phyloP scores from a whole-genome alignment of 2,797 vertebrate species.

The Lophius americanus region DNA sequence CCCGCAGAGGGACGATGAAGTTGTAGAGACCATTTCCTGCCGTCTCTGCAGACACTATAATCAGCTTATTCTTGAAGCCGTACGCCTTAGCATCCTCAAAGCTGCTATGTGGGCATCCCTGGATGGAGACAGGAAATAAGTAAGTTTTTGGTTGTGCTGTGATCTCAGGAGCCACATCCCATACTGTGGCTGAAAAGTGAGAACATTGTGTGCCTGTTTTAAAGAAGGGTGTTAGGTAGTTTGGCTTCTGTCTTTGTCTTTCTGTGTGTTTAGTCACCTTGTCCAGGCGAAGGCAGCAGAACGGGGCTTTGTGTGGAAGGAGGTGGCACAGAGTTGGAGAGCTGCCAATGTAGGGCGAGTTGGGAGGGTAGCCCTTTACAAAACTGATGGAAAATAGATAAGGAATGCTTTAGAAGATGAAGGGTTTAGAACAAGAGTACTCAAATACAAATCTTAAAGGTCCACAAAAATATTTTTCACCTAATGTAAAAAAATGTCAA shows the following conservation, averaged over 20 bases:
- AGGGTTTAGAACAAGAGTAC: not conserved
- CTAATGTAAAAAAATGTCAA: too few species aligned
- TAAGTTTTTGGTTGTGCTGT: not conserved
- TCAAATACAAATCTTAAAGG: too few species aligned
- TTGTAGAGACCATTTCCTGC: conserved; percentile 98
- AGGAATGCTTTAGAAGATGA: not conserved
- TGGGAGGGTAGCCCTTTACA: conserved; percentile 96
- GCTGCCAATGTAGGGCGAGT: conserved; percentile 97
- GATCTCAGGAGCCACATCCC: not conserved
- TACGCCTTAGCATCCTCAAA: conserved; percentile 97
- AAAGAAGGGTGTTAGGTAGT: not conserved
- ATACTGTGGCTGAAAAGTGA: too few species aligned
- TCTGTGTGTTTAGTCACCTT: conserved; percentile 80
- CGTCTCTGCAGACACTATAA: conserved; percentile 97
- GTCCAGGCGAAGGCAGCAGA: conserved; percentile 95
- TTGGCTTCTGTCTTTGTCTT: not conserved
- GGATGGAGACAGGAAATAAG: conserved; percentile 41
- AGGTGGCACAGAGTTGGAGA: conserved; percentile 96
- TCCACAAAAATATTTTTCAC: too few species aligned
- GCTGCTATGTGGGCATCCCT: conserved; percentile 95
- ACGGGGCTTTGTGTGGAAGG: conserved; percentile 90
- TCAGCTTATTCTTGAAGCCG: conserved; percentile 97
- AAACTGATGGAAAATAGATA: conserved; percentile 79
- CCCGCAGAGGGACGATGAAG: conserved; percentile 96
- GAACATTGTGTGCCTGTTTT: not conserved